A percentile compares a stretch with the other conserved stretches of the same genome.
These are phyloP conservation scores for Nilaparvata lugens DNA, from an alignment of 1,140 invertebrate species.

Conservation along the genomic window DNA sequence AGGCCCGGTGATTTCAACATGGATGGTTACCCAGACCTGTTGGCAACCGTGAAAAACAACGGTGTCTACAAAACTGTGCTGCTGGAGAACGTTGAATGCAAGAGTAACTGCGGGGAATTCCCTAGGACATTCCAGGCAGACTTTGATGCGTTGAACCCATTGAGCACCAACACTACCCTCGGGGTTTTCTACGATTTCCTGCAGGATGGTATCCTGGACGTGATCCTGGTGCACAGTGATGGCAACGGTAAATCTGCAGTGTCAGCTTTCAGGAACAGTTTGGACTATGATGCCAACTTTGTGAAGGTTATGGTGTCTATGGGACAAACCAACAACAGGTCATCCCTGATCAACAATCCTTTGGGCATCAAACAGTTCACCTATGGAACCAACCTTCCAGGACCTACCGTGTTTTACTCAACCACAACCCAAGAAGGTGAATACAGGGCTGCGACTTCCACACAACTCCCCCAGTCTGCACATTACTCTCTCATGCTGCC, in stretches of 20 bases:
- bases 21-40: conserved; percentile 90
- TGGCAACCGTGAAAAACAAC: conserved; percentile 58
- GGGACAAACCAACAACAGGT: conserved; percentile 61
- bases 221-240: conserved; percentile 58
- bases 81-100: conserved; percentile 66
- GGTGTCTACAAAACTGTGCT: conserved; percentile 52
- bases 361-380: conserved; percentile 66
- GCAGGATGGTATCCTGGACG: conserved; percentile 74
- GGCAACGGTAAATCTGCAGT: conserved; percentile 40
- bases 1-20: conserved; percentile 88
- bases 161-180: conserved; percentile 61
- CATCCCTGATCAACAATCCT: conserved; percentile 55
- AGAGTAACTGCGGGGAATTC: conserved; percentile 44
- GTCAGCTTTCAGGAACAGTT: conserved; percentile 73
- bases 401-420: conserved; percentile 76
- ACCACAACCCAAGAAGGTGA: conserved; percentile 77
- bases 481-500: conserved; percentile 88
- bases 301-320: conserved; percentile 90
- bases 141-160: conserved; percentile 59
- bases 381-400: conserved; percentile 80
- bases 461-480: conserved; percentile 86
- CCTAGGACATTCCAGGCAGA: conserved; percentile 63
- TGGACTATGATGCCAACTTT: conserved; percentile 91
- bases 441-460: conserved; percentile 59
- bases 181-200: conserved; percentile 90